These are phyloP conservation scores for Triplophysa yarkandensis DNA, from an alignment of 2,797 vertebrate species.

Conservation along the genomic window DNA sequence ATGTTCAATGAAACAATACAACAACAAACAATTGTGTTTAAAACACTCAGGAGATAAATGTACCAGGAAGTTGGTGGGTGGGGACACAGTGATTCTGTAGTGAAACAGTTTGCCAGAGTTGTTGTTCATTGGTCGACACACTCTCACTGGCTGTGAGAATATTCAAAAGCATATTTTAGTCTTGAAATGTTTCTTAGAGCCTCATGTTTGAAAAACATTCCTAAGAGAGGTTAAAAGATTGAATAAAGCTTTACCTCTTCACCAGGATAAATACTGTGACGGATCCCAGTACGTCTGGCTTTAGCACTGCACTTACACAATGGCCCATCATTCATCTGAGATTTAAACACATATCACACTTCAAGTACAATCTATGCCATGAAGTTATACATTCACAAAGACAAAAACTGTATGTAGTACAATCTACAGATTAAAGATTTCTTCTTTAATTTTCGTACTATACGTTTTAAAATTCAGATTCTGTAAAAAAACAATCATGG, in stretches of 20 bases:
- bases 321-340: slow-evolving; percentile 97
- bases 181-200: neutral
- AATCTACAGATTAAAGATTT: no score
- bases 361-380: neutral
- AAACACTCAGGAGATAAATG: slow-evolving; percentile 62
- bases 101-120: slow-evolving; percentile 93
- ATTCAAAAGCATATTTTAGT: neutral
- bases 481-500: no score
- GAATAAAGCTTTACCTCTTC: slow-evolving; percentile 84
- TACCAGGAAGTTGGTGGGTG: slow-evolving; percentile 98
- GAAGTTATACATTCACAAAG: no score
- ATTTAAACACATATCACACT: slow-evolving; percentile 31
- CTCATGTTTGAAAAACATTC: neutral
- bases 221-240: slow-evolving; percentile 58
- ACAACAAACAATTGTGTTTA: neutral
- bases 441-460: no score
- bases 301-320: slow-evolving; percentile 98
- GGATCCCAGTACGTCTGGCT: slow-evolving; percentile 93
- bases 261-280: slow-evolving; percentile 98
- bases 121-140: slow-evolving; percentile 93
- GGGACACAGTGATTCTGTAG: slow-evolving; percentile 96
- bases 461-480: no score
- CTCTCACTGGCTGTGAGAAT: slow-evolving; percentile 80
- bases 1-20: neutral
- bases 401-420: no score